Percentiles rank a stretch among this genome's conserved stretches.
These are phyloP conservation scores for Halyomorpha halys DNA, from an alignment of 1,140 invertebrate species.

Conservation along the genomic window DNA sequence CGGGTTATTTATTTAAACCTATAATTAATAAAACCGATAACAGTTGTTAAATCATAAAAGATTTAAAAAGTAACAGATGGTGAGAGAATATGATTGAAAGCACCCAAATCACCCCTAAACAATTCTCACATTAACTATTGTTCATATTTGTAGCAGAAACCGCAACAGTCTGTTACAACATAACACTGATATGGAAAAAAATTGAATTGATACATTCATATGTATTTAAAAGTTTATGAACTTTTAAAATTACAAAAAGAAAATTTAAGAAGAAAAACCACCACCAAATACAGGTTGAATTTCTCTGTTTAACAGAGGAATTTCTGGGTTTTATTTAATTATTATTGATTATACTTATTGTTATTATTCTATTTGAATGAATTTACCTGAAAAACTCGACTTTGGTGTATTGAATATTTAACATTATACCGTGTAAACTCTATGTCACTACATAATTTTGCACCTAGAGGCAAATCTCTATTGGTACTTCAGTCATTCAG, in stretches of 20 bases:
- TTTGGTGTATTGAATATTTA: background rate
- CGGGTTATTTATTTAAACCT: conserved; percentile 12
- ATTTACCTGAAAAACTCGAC: background rate
- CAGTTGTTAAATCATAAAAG: conserved; percentile 1
- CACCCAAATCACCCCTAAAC: conserved; percentile 13
- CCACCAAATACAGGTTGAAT: background rate
- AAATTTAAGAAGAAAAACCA: conserved; percentile 1
- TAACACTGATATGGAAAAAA: background rate
- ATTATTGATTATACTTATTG: conserved; percentile 6
- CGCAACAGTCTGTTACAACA: background rate
- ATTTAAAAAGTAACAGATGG: conserved; percentile 3
- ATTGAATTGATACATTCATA: background rate
- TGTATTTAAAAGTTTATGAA: background rate
- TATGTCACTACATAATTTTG: background rate
- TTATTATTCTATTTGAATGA: conserved; percentile 9
- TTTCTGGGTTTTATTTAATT: background rate
- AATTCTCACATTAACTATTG: background rate
- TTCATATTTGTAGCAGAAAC: background rate
- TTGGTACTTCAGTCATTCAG: background rate
- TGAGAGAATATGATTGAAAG: background rate
- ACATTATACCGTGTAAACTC: too few species aligned
- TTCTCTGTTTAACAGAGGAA: background rate
- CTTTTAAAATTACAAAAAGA: too few species aligned
- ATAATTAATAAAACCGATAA: conserved; percentile 5
- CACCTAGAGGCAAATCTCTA: background rate